Conservation (phyloP, 2,113 vertebrate species). For the Chaetura pelagica region DNA sequence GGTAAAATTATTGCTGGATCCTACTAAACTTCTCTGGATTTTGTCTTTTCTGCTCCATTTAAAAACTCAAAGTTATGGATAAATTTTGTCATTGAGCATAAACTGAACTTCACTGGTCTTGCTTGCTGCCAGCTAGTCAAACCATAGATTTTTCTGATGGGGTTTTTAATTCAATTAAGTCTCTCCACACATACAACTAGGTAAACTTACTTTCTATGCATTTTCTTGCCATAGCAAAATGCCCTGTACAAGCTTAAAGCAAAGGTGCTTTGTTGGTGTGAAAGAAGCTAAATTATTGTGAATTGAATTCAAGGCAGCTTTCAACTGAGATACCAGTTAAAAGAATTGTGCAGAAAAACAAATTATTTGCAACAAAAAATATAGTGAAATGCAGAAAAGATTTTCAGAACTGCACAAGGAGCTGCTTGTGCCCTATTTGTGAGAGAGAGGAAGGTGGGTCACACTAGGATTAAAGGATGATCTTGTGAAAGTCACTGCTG, state of each 20-base stretch:
- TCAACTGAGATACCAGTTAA: neutral
- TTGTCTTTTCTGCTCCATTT: neutral
- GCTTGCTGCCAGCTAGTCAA: neutral
- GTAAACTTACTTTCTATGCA: neutral
- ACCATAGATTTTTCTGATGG: neutral
- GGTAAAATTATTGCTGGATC: neutral
- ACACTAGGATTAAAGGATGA: constrained; percentile 11
- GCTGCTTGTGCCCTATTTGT: neutral
- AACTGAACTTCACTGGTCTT: neutral
- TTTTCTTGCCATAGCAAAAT: neutral
- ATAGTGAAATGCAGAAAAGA: neutral
- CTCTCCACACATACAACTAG: neutral
- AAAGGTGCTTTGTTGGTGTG: neutral
- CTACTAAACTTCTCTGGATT: neutral
- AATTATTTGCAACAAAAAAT: neutral
- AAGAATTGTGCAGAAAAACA: neutral
- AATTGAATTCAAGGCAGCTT: neutral
- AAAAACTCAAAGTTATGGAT: neutral
- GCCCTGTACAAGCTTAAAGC: neutral
- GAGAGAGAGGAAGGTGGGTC: neutral
- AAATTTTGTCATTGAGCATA: neutral
- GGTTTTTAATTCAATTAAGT: neutral
- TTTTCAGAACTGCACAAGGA: neutral
- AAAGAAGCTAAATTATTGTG: neutral
- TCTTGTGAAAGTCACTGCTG: neutral